Evolutionary conservation across 2,888 invertebrate genomes (phyloP).

Genomic region (Ectobius pallidus): DNA sequence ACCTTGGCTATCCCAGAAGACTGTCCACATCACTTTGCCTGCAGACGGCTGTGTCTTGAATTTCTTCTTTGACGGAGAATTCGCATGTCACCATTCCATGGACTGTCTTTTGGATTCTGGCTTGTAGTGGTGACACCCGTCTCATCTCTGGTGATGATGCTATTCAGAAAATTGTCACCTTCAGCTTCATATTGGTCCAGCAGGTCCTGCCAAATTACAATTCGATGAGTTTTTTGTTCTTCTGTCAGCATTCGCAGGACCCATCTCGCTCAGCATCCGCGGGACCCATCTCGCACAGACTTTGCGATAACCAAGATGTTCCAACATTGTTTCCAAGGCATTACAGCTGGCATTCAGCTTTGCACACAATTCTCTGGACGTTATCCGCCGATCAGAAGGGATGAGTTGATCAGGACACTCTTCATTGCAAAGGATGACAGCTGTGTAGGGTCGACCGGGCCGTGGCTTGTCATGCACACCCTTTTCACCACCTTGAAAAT

Average conservation of each 20-base stretch:
- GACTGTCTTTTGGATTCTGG: not conserved
- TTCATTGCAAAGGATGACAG: too few species aligned
- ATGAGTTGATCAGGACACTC: too few species aligned
- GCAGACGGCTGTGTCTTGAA: not conserved
- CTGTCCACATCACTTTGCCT: not conserved
- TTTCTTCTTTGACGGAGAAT: too few species aligned
- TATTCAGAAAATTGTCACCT: slow-evolving; percentile 5
- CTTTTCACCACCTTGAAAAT: too few species aligned
- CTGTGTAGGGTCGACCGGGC: too few species aligned
- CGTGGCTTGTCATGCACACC: too few species aligned
- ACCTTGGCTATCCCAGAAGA: not conserved
- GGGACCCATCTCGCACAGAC: too few species aligned
- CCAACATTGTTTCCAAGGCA: too few species aligned
- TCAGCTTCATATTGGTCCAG: not conserved
- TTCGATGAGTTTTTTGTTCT: not conserved
- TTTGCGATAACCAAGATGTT: too few species aligned
- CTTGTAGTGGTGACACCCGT: not conserved
- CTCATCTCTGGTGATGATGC: slow-evolving; percentile 1
- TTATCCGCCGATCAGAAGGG: too few species aligned
- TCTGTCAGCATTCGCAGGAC: not conserved
- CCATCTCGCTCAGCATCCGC: not conserved
- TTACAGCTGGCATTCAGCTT: too few species aligned
- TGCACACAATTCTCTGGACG: too few species aligned
- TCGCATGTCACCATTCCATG: slow-evolving; percentile 2
- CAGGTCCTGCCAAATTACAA: not conserved